phyloP scores from a whole-genome alignment of 2,113 vertebrate genomes.

The Apteryx mantelli region DNA sequence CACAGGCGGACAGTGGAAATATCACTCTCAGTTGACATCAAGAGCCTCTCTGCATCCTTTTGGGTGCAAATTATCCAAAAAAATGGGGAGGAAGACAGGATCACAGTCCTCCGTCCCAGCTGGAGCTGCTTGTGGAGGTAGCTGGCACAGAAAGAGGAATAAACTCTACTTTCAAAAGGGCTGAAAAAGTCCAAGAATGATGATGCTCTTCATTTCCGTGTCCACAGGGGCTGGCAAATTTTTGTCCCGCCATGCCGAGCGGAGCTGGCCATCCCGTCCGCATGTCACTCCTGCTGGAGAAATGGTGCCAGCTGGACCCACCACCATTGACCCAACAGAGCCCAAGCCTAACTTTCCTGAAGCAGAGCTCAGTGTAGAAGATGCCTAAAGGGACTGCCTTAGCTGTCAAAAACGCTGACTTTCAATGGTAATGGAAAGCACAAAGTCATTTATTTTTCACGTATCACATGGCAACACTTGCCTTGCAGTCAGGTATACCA shows the following conservation, averaged over 20 bases:
- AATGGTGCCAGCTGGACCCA: background rate
- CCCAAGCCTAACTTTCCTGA: background rate
- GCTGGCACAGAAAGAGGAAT: background rate
- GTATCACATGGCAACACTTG: background rate
- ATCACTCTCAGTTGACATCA: background rate
- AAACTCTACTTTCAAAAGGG: background rate
- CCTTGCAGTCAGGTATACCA: background rate
- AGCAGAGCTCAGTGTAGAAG: background rate
- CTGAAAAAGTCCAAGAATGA: background rate
- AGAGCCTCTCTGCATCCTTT: background rate
- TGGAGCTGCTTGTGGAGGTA: background rate
- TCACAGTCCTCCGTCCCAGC: background rate
- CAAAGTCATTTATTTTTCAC: background rate
- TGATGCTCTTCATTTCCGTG: rapidly evolving
- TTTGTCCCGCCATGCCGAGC: background rate
- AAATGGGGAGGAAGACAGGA: background rate
- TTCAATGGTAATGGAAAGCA: background rate
- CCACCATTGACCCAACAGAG: background rate
- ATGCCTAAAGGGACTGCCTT: background rate
- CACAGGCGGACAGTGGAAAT: background rate
- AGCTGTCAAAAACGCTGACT: background rate
- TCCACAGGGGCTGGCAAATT: no score
- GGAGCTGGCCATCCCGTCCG: background rate
- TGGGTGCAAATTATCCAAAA: background rate
- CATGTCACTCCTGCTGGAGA: background rate